A percentile compares a stretch with the other conserved stretches of the same genome.
Conservation (phyloP, 2,888 invertebrate species). For the Drosophila lutescens region DNA sequence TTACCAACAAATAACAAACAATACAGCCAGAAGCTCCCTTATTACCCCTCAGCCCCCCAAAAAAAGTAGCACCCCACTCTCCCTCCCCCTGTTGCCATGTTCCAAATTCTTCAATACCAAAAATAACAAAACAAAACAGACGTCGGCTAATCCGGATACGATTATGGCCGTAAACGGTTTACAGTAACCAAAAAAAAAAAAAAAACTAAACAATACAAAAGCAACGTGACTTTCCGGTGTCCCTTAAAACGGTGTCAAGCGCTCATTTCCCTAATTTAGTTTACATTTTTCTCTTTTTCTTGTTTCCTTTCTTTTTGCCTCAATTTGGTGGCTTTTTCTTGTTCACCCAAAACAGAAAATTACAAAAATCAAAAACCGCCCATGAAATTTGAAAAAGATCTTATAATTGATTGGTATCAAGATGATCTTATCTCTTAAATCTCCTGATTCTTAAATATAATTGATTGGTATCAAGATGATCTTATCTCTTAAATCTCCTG, state of each 20-base stretch:
- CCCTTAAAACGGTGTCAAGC: constrained; percentile 68
- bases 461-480: no score
- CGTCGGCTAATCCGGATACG: constrained; percentile 68
- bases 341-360: constrained; percentile 10
- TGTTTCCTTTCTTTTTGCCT: constrained; percentile 22
- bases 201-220: background rate
- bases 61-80: background rate
- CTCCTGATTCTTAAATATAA: no score
- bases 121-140: constrained; percentile 11
- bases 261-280: constrained; percentile 76
- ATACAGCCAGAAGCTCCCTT: constrained; percentile 29
- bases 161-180: constrained; percentile 68
- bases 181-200: constrained; percentile 32
- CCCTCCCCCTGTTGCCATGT: constrained; percentile 4
- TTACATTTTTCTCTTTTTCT: constrained; percentile 48
- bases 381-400: no score
- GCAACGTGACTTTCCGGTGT: constrained; percentile 64
- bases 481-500: no score
- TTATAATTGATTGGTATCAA: no score
- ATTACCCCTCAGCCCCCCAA: background rate
- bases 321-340: constrained; percentile 19
- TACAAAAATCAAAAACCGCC: constrained; percentile 28
- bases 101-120: constrained; percentile 37
- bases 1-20: constrained; percentile 25
- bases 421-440: no score